Conservation (phyloP, 2,888 invertebrate species). For the Eutolmus rufibarbis region DNA sequence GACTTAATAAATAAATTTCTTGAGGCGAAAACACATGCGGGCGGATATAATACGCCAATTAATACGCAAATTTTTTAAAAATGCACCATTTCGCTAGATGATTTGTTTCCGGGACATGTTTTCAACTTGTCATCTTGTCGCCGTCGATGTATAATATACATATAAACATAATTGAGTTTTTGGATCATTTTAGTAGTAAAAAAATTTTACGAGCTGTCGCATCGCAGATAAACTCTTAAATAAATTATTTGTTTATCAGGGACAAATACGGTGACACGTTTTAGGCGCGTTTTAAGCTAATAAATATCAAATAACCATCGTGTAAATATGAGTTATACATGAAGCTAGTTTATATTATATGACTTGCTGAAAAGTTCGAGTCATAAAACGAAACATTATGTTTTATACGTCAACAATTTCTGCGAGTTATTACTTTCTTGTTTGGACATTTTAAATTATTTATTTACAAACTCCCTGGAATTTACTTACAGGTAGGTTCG, state of each 20-base stretch:
- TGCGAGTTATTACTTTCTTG: too few species aligned
- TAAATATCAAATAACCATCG: not conserved
- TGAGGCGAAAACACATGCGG: not conserved
- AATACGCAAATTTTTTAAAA: not conserved
- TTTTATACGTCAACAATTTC: not conserved
- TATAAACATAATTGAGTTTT: not conserved
- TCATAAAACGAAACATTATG: not conserved
- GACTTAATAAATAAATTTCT: slow-evolving; percentile 10
- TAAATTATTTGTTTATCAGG: not conserved
- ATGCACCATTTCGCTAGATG: not conserved
- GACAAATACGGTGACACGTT: not conserved
- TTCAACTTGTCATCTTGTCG: not conserved
- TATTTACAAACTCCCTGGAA: too few species aligned
- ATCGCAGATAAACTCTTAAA: not conserved
- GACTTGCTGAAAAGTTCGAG: not conserved
- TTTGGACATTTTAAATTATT: too few species aligned
- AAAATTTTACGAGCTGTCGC: not conserved
- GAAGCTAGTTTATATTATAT: not conserved
- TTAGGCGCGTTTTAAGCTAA: not conserved
- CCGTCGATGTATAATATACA: not conserved
- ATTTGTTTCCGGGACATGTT: not conserved
- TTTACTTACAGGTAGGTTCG: too few species aligned
- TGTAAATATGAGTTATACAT: not conserved
- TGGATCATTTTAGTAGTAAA: not conserved
- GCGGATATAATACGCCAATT: slow-evolving; percentile 14